phyloP scores from a whole-genome alignment of 2,113 vertebrate species.

The Physeter macrocephalus region DNA sequence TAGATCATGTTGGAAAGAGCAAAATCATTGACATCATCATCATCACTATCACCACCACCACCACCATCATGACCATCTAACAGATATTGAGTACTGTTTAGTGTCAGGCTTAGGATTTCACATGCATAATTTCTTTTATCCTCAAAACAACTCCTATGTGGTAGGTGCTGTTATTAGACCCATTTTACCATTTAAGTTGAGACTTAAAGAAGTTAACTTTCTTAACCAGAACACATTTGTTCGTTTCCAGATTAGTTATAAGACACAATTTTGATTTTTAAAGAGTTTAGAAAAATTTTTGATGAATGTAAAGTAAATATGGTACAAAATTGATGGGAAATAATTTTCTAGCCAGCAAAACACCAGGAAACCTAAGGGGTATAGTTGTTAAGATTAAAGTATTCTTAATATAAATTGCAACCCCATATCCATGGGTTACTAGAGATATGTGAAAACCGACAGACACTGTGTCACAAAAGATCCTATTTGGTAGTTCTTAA shows the following conservation, averaged over 20 bases:
- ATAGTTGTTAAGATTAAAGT: neutral
- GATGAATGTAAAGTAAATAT: neutral
- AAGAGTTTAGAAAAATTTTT: neutral
- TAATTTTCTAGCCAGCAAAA: neutral
- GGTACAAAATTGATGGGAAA: neutral
- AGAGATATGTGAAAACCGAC: neutral
- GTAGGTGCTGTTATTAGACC: neutral
- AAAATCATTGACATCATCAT: neutral
- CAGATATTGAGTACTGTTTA: neutral
- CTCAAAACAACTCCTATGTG: neutral
- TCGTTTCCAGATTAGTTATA: neutral
- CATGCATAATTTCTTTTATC: neutral
- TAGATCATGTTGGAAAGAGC: neutral
- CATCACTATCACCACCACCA: neutral
- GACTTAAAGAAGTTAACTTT: neutral
- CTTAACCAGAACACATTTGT: constrained; percentile 1
- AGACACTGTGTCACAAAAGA: neutral
- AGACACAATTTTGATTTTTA: neutral
- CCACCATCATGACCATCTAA: neutral
- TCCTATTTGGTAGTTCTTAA: neutral
- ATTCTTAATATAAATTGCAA: neutral
- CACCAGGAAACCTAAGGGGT: neutral
- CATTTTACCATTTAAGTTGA: neutral
- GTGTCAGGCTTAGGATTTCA: neutral
- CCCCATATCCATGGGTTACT: neutral